Evolutionary conservation across 1,140 invertebrate genomes (phyloP), one percentile per base, ranked within the genome.

Genomic region (Stegodyphus dumicola): DNA sequence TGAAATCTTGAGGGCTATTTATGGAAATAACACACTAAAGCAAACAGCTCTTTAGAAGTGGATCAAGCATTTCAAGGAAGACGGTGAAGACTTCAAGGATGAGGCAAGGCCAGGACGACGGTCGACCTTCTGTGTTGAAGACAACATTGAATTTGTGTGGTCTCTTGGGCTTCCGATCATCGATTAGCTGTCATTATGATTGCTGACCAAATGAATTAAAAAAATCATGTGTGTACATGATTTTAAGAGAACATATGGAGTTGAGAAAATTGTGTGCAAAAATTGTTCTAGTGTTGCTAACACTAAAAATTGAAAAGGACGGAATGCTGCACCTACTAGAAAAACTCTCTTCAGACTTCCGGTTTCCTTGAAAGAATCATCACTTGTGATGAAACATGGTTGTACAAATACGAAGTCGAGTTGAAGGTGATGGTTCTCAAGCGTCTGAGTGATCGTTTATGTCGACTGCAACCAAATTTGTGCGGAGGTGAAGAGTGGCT

Each of bases 391-490:
- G 13, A 60, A 60, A 7, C 56, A 60, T 60, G 56, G 56, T 60
- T 60, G 7, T 60, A 60, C 56, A 60, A 60, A 13, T 60, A 60
- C 13, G 56, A 60, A 60, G 13, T 60, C 13, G 56, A 60, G 13
- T 13, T 60, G 13, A 60, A 60, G 13, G 56, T 13, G 7, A 60
- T 13, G 13, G 56, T 60, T 60, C 7, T 60, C 56, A 60, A 60
- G 56, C 56, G 56, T 60, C 13, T 60, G 56, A 60, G 56, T 7
- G 56, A 60, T 60, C 13, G 56, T 60, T 7, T 60, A 13, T 60
- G 56, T n/a, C n/a, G n/a, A n/a, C n/a, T n/a, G n/a, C n/a, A n/a
- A 60, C 56, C 56, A 60, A 60, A 60, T 60, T 60, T 60, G 56
- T 7, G 7, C 7, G 7, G 13, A 60, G 56, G 56, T 60, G 56